Base-by-base conservation (phyloP, 2,797 vertebrate species). In the Luscinia luscinia region DNA sequence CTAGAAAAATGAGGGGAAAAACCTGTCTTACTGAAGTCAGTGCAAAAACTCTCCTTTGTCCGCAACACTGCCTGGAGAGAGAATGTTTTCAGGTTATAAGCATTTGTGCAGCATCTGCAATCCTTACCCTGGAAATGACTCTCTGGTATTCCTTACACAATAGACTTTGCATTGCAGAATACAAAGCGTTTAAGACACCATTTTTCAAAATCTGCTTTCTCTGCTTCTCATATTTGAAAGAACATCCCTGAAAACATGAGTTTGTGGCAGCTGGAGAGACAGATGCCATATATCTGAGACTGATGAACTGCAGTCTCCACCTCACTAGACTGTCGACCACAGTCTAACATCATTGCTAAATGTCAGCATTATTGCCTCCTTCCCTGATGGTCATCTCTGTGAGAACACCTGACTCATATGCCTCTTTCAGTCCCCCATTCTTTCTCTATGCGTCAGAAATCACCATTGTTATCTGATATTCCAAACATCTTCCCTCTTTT, bases 331-430 rank as follows among this genome's bases (percentile, higher is more conserved):
- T 41, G 30, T 79, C 62, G 69, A 68, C 83, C 87, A 64, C 82
- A 83, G 51, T 68, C 87, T 91, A 41, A 84, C 59, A 38, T 62
- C 69, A 43, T 81, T 93, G 62, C 66, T 4, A 2, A 85, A 66
- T 32, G 46, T 87, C 87, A 81, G 61, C 51, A 45, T 90, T 83
- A 57, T 66, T 59, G 46, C 64, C 43, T 83, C 55, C 26, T 73
- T 95, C 82, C 77, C 64, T 63, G 54, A 70, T 66, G 75, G 84
- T 85, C 95, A 59, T 83, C 84, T 77, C 9, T 77, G 72, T 61
- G 48, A 82, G 62, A 93, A 67, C 89, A 95, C 93, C 92, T 93
- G 81, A 79, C 30, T 89, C 76, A 59, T 36, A 62, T 0, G 6
- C 36, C 43, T 73, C 51, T 72, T 68, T 67, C 54, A 78, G 41